Conservation (phyloP, 2,888 invertebrate genomes). For the Acronicta psi region DNA sequence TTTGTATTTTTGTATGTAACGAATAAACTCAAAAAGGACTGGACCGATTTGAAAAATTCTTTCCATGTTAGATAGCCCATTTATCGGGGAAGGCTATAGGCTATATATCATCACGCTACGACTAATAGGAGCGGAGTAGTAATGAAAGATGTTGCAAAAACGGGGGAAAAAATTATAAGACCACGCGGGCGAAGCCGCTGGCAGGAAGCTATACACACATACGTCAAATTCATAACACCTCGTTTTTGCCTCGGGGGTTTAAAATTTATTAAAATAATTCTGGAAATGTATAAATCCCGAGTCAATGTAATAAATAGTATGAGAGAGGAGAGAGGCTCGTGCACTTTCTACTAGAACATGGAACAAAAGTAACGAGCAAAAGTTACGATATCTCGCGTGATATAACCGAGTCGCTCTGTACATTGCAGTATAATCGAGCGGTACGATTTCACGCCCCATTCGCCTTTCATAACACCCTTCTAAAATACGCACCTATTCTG, state of each 20-base stretch:
- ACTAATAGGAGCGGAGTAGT: too few relatives aligned
- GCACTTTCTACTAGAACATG: conserved; percentile 83
- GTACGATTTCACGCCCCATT: conserved; percentile 73
- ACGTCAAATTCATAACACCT: too few relatives aligned
- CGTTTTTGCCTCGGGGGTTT: conserved; percentile 27
- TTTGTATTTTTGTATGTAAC: too few relatives aligned
- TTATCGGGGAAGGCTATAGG: too few relatives aligned
- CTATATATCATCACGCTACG: too few relatives aligned
- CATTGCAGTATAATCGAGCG: conserved; percentile 61
- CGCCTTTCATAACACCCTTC: conserved; percentile 72
- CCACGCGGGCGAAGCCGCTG: too few relatives aligned
- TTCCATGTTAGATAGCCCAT: too few relatives aligned
- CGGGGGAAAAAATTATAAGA: too few relatives aligned
- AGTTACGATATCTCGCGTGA: conserved; percentile 84
- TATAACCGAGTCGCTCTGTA: conserved; percentile 72
- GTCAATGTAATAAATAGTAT: conserved; percentile 73
- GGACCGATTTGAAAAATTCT: too few relatives aligned
- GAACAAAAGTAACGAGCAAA: conserved; percentile 79
- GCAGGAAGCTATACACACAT: too few relatives aligned
- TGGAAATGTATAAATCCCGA: conserved; percentile 43
- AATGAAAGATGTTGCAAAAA: too few relatives aligned
- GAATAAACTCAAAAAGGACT: too few relatives aligned
- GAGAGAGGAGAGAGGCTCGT: conserved; percentile 79
- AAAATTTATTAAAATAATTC: conserved; percentile 24
- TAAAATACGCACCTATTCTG: conserved; percentile 51